phyloP scores from a whole-genome alignment of 2,797 vertebrate species.

The Eremophila alpestris region DNA sequence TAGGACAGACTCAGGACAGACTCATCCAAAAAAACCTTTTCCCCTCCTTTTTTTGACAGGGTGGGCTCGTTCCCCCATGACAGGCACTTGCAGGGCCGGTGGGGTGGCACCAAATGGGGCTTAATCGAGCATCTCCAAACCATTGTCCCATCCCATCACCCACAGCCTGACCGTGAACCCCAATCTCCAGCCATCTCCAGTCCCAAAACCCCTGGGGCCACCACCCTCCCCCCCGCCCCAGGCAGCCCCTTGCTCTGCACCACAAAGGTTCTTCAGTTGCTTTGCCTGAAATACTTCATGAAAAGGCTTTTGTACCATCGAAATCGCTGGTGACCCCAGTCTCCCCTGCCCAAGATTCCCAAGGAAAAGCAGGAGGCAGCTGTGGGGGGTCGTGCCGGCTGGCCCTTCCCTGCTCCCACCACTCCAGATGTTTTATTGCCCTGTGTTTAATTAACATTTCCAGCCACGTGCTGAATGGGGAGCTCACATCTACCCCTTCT shows the following conservation, averaged over 20 bases:
- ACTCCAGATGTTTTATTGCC: conserved; percentile 37
- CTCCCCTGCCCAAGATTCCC: neutral
- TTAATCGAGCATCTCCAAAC: neutral
- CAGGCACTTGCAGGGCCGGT: rapidly evolving
- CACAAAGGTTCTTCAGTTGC: conserved; percentile 45
- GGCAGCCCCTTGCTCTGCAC: neutral
- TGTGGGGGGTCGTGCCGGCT: neutral
- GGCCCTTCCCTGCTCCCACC: neutral
- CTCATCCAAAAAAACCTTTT: neutral
- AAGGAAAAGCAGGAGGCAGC: neutral
- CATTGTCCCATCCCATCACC: neutral
- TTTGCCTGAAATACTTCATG: neutral
- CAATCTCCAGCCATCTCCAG: neutral
- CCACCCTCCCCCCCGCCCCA: neutral
- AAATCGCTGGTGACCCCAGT: neutral
- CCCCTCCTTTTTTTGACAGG: rapidly evolving
- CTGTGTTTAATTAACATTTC: neutral
- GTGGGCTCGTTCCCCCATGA: rapidly evolving
- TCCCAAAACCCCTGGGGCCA: neutral
- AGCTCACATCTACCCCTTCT: neutral
- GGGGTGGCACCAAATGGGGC: neutral
- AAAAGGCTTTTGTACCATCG: conserved; percentile 40
- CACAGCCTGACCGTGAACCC: neutral
- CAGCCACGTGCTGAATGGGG: neutral
- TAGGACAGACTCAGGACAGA: neutral